phyloP scores from a whole-genome alignment of 2,888 invertebrate species.

The Acleris literana region DNA sequence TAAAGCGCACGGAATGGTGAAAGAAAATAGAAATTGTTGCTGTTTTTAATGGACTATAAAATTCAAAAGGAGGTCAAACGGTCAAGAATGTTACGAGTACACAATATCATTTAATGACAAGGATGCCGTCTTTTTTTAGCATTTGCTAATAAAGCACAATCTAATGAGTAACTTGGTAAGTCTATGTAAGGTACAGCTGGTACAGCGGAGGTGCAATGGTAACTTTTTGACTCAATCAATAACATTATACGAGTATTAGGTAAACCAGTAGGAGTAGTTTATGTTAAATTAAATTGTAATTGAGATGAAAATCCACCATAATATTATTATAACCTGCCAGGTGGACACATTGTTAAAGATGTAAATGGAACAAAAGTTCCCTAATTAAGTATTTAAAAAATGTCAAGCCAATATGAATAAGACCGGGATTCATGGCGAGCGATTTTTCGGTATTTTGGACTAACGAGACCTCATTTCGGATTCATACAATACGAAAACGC shows the following conservation, averaged over 20 bases:
- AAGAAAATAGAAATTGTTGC: slow-evolving; percentile 6
- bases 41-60: neutral
- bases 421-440: slow-evolving; percentile 16
- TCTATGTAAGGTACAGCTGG: too few species aligned
- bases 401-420: slow-evolving; percentile 26
- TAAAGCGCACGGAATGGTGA: slow-evolving; percentile 9
- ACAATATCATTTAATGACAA: too few species aligned
- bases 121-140: too few species aligned
- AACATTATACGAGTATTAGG: too few species aligned
- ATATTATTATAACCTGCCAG: neutral
- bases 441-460: slow-evolving; percentile 30
- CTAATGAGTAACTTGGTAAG: too few species aligned
- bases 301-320: neutral
- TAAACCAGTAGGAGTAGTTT: too few species aligned
- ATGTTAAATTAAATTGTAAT: too few species aligned
- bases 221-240: too few species aligned
- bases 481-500: slow-evolving; percentile 37
- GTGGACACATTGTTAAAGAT: slow-evolving; percentile 19
- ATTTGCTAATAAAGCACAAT: too few species aligned
- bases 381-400: slow-evolving; percentile 33
- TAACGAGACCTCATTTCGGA: slow-evolving; percentile 37
- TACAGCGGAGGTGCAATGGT: too few species aligned
- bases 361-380: slow-evolving; percentile 19
- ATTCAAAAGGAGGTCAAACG: neutral
- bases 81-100: too few species aligned